Percentiles rank a stretch among this genome's conserved stretches.
phyloP scores from a whole-genome alignment of 2,113 vertebrate species.

The Misgurnus mizolepis region DNA sequence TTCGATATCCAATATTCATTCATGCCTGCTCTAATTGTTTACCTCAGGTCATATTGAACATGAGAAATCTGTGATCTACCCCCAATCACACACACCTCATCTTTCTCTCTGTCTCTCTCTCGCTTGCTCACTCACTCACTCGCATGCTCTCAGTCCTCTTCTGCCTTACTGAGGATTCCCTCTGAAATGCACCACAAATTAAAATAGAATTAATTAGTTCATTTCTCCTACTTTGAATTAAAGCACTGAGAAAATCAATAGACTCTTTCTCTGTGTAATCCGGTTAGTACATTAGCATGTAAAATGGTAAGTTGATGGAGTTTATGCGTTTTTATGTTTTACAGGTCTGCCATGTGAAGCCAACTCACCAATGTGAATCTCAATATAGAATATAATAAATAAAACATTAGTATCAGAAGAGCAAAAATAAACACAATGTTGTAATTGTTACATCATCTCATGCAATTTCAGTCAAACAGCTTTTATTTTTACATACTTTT shows the following conservation, averaged over 20 bases:
- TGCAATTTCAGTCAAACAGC: background rate
- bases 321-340: slow-evolving; percentile 22
- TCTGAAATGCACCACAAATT: slow-evolving; percentile 23
- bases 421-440: background rate
- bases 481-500: background rate
- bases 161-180: slow-evolving; percentile 3
- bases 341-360: slow-evolving; percentile 6
- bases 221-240: slow-evolving; percentile 48
- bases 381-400: too few species aligned
- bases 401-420: too few species aligned
- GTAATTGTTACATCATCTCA: background rate
- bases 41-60: slow-evolving; percentile 12
- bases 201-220: slow-evolving; percentile 52
- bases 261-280: slow-evolving; percentile 9
- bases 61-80: slow-evolving; percentile 16
- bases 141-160: background rate
- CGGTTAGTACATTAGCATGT: slow-evolving; percentile 44
- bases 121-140: too few species aligned
- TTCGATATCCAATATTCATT: slow-evolving; percentile 18
- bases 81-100: background rate
- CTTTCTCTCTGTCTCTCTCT: background rate
- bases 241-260: slow-evolving; percentile 52
- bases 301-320: slow-evolving; percentile 35
- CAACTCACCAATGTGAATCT: background rate
- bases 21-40: slow-evolving; percentile 32